phyloP scores from a whole-genome alignment of 2,113 vertebrate species.

The Seriola dumerili region DNA sequence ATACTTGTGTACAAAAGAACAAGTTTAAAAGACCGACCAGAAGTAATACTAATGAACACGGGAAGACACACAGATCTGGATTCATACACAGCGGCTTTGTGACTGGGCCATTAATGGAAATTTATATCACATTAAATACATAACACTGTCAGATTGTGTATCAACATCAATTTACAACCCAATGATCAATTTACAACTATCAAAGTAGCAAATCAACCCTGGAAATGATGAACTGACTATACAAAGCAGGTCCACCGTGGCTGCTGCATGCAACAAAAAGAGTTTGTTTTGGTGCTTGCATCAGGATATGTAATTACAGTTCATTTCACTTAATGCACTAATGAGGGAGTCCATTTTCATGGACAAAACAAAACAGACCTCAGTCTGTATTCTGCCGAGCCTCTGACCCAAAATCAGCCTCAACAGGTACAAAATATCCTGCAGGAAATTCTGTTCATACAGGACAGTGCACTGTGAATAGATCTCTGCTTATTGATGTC shows the following conservation, averaged over 20 bases:
- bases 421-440: not conserved
- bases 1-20: not conserved
- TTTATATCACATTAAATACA: not conserved
- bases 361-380: not conserved
- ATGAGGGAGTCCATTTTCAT: not conserved
- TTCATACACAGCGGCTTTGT: too few relatives aligned
- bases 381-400: not conserved
- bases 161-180: not conserved
- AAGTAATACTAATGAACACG: not conserved
- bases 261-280: not conserved
- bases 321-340: not conserved
- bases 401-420: not conserved
- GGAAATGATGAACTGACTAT: not conserved
- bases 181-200: not conserved
- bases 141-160: not conserved
- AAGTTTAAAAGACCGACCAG: not conserved
- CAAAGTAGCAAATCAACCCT: not conserved
- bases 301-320: not conserved
- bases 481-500: constrained; percentile 33
- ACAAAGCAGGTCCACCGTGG: not conserved
- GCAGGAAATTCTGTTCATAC: not conserved
- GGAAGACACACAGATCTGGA: too few relatives aligned
- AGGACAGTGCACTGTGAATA: constrained; percentile 25
- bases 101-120: too few relatives aligned
- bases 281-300: not conserved